Base-by-base conservation (phyloP, 2,113 vertebrate species). In the Oncorhynchus keta region DNA sequence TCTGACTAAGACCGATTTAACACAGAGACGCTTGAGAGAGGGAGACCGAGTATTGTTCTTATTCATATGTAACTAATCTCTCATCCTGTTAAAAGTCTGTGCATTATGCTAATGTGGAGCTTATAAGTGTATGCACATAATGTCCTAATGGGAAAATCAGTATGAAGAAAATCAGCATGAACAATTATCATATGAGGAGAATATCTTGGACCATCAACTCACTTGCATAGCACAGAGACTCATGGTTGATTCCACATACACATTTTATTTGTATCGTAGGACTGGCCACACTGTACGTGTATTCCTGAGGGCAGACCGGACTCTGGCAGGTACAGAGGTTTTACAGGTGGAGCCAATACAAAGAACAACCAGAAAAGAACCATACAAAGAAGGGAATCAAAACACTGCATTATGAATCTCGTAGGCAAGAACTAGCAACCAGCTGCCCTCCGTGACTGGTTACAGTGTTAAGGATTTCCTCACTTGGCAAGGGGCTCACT, bases 191-290 rank as follows among this genome's bases (percentile, higher is more conserved):
- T 8, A 62, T 62, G 59, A 62, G n/a, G n/a, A 22, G 59, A 62
- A 62, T 24, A 16, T 62, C 7, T 62, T 22, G 59, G 59, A 62
- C n/a, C n/a, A 22, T 62, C n/a, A 62, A 22, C n/a, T 24, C 13
- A 62, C 5, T 39, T 18, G 68, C 69, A 84, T 9, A 39, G 30
- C 39, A 57, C 62, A 57, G 24, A 69, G 49, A 82, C 69, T 66
- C 39, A 32, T 28, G 26, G 72, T 74, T 89, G 72, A 89, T 90
- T 93, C 91, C 89, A 94, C 91, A 88, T 91, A 92, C 87, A 93
- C 86, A 74, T 91, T 94, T 94, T 92, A 92, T 93, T 93, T 89
- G 89, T 89, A 90, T 93, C 85, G 89, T 89, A 88, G 85, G 82
- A 86, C 89, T 93, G 78, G 81, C 86, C 90, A 88, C 86, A 87